Evolutionary conservation across 2,888 invertebrate genomes (phyloP), one percentile per base, ranked within the genome.

Genomic region (Stictocephala bisonia): DNA sequence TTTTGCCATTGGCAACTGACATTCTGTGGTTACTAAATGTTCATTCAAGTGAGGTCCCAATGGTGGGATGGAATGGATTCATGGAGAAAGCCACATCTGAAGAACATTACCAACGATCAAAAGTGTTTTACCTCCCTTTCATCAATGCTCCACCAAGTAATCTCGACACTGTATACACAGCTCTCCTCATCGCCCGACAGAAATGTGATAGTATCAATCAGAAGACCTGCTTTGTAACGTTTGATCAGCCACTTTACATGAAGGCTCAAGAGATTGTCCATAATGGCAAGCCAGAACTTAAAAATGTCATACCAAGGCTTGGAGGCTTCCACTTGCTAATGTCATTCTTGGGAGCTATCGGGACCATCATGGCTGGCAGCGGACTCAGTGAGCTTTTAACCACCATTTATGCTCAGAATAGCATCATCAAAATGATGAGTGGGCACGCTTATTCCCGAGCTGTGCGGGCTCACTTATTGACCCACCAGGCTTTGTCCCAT

Each of bases 361-460:
- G 83, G 24, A 75, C 78, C 64, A 77, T 83, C 24, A 84, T 84
- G 83, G 75, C 76, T 15, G 83, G 83, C 72, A 84, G 83, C 74
- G 84, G 84, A 6, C 29, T 84, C 9, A 81, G 81, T 76, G 82
- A 84, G 75, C 71, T 77, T 9, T 74, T 80, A 9, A 58, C 58
- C 24, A 53, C 29, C 4, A 80, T 82, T 67, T 83, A 81, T 79
- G 78, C 83, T 75, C 75, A 77, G 58, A 75, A 76, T 53, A 79
- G 80, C 9, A 76, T 77, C 13, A 80, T 80, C 2, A 80, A 81
- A 79, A 79, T 80, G 73, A 56, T 82, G 11, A 66, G 74, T 44
- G 81, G 82, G 3, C 80, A 82, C 72, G 80, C 81, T 20, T 81
- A 81, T 73, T 44, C 79, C 0, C 70, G 81, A 13, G 80, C 79